Percentiles rank a stretch among this genome's conserved stretches.
Evolutionary conservation across 2,113 vertebrate species (phyloP).

Genomic region (Pholis gunnellus): DNA sequence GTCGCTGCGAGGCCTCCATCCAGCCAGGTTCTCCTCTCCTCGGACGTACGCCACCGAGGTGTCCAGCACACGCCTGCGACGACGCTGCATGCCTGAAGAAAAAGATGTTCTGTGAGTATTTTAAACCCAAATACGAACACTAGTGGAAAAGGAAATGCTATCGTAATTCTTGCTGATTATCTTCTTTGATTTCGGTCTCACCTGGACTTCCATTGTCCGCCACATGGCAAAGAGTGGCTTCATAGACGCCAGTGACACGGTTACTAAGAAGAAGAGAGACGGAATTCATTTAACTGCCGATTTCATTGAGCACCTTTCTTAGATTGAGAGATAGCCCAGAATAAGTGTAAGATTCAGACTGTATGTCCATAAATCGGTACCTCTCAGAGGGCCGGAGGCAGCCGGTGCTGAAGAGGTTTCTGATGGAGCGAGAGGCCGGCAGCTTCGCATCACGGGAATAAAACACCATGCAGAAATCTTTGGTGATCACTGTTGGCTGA

Average conservation of each 20-base stretch:
- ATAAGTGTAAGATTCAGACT: background rate
- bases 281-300: background rate
- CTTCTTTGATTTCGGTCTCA: slow-evolving; percentile 53
- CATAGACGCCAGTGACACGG: slow-evolving; percentile 95
- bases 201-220: slow-evolving; percentile 96
- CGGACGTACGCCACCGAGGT: slow-evolving; percentile 97
- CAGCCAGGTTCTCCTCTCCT: slow-evolving; percentile 97
- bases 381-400: slow-evolving; percentile 93
- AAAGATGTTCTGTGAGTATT: background rate
- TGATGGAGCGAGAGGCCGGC: slow-evolving; percentile 94
- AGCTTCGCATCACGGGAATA: slow-evolving; percentile 96
- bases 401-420: slow-evolving; percentile 96
- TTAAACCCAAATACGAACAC: background rate
- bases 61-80: slow-evolving; percentile 93
- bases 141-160: background rate
- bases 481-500: slow-evolving; percentile 95
- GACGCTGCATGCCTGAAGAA: slow-evolving; percentile 92
- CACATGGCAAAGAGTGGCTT: slow-evolving; percentile 93
- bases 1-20: slow-evolving; percentile 97
- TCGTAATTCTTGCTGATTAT: background rate
- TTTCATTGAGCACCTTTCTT: background rate
- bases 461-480: slow-evolving; percentile 99
- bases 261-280: slow-evolving; percentile 82
- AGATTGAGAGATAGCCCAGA: background rate
- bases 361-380: slow-evolving; percentile 68